Evolutionary conservation across 2,888 invertebrate species (phyloP), one percentile per base, ranked within the genome.

Genomic region (Myathropa florea): DNA sequence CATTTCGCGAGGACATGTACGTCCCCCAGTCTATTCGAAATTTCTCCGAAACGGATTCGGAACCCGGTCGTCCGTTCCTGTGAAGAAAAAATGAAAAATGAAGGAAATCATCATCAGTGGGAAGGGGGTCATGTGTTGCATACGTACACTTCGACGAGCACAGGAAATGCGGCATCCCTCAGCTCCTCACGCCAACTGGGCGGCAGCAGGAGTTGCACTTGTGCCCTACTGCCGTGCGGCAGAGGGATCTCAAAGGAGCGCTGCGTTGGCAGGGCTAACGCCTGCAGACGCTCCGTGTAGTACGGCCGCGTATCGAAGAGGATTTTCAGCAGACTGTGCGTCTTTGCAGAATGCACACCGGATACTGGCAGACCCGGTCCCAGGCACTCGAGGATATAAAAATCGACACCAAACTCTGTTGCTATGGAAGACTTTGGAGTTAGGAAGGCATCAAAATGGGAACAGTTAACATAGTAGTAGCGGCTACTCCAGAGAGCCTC

Each of bases 361-460:
- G 96, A 96, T 89, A 97, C 94, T 83, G 98, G 98, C 88, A 98
- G 95, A 83, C 97, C 97, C 59, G 98, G 98, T n/a, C 98, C 98
- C 90, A 96, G 96, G 93, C 98, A 98, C 91, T 97, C 95, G 89
- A 98, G 94, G 89, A 97, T 97, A 92, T 97, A 97, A 89, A 90
- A 92, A 63, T 92, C 91, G 88, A 93, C 91, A 89, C 92, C 92
- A 87, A 89, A 89, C 84, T 90, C 91, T 36, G 91, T 91, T 88
- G 93, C 91, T 89, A 92, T 90, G 89, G 91, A 91, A 89, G 91
- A 91, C 77, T 93, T 90, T 55, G 95, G 95, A 60, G 94, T 95
- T 90, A 97, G 95, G 89, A 95, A 94, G 67, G 97, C 97, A 90
- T 94, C 95, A 94, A 97, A 97, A 93, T 96, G 97, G 68, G 97